Evolutionary conservation across 64 coral and sea anemone genomes (phyloP).

Genomic region (Trachythela sp.): DNA sequence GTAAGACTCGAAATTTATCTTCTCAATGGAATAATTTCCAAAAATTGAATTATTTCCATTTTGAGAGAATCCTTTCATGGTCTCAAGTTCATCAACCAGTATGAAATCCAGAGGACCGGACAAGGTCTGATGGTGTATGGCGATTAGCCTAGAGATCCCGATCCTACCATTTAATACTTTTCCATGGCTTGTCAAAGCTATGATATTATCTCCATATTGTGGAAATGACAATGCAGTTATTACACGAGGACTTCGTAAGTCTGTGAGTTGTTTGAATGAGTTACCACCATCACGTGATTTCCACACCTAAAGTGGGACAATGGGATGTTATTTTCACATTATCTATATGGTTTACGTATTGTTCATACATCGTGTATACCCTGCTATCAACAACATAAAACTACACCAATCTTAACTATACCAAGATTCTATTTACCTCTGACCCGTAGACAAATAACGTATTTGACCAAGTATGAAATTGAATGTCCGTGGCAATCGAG

Average conservation of each 20-base stretch:
- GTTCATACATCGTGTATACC: neutral
- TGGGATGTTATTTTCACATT: neutral
- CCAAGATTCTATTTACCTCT: neutral
- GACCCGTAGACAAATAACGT: constrained; percentile 11
- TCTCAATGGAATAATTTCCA: neutral
- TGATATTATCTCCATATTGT: constrained; percentile 58
- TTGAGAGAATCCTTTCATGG: constrained; percentile 43
- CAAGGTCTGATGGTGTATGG: neutral
- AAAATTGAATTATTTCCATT: neutral
- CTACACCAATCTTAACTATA: neutral
- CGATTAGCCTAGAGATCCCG: constrained; percentile 38
- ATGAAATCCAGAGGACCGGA: neutral
- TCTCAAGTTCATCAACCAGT: constrained; percentile 26
- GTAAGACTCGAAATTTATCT: neutral
- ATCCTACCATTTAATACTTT: constrained; percentile 59
- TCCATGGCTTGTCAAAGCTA: constrained; percentile 57
- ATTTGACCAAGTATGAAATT: constrained; percentile 7
- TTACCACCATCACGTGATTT: constrained; percentile 65
- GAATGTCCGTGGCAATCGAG: neutral
- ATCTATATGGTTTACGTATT: neutral
- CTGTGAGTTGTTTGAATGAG: constrained; percentile 44
- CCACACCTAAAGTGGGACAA: constrained; percentile 52
- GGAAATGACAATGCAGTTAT: constrained; percentile 46
- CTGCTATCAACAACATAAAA: too few relatives aligned
- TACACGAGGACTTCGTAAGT: neutral